Evolutionary conservation across 2,888 invertebrate genomes (phyloP).

Genomic region (Thera obeliscata): DNA sequence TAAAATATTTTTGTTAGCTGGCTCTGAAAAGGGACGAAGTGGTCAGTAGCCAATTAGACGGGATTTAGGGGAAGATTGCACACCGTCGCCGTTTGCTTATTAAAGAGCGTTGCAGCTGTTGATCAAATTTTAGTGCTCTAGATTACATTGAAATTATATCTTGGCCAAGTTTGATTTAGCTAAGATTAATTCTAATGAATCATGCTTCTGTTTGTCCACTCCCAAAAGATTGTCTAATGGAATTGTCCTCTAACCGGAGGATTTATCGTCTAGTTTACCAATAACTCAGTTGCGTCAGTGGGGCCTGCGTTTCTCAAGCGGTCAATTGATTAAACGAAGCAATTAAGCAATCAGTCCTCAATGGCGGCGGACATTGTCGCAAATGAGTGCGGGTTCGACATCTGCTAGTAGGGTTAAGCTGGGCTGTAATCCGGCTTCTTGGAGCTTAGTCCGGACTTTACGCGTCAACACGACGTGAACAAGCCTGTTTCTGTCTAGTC

Average conservation of each 20-base stretch:
- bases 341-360: conserved; percentile 82
- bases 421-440: conserved; percentile 21
- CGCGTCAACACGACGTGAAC: background rate
- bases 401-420: conserved; percentile 49
- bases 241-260: conserved; percentile 69
- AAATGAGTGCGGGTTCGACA: conserved; percentile 76
- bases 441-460: conserved; percentile 5
- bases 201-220: conserved; percentile 12
- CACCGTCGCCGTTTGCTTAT: conserved; percentile 4
- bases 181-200: conserved; percentile 3
- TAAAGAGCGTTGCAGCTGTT: conserved; percentile 11
- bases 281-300: conserved; percentile 64
- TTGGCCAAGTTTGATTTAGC: conserved; percentile 1
- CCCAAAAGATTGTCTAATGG: conserved; percentile 57
- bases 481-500: background rate
- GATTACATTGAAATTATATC: background rate
- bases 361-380: conserved; percentile 75
- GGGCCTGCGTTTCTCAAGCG: conserved; percentile 73
- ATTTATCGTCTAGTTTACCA: conserved; percentile 75
- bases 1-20: conserved; percentile 34
- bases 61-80: conserved; percentile 29
- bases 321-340: conserved; percentile 84
- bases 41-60: conserved; percentile 32
- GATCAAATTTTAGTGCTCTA: background rate
- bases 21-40: conserved; percentile 32